Evolutionary conservation across 1,140 invertebrate species (phyloP), one percentile per base, ranked within the genome.

Genomic region (Drosophila tropicalis): DNA sequence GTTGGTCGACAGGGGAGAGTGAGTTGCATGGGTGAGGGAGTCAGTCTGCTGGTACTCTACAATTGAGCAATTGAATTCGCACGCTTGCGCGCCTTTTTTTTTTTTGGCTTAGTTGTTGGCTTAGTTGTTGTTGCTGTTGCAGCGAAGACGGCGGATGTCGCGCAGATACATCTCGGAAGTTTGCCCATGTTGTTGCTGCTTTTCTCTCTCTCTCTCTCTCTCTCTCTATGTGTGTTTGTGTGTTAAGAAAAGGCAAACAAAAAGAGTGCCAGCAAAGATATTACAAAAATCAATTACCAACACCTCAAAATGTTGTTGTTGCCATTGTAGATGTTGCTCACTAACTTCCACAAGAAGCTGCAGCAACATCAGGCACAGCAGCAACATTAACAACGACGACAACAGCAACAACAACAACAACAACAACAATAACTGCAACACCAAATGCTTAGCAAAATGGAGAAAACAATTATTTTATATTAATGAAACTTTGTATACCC

Each of bases 271-370:
- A 89, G 84, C 84, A 57, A 81, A 89, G 85, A 89, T 89, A 89
- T 89, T 89, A 89, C 84, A 89, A 89, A 89, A 89, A 89, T 89
- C 84, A 89, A 89, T 89, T 89, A 89, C 84, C 84, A 89, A 89
- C 84, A 89, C 84, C 80, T 89, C 84, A 84, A 89, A 87, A 90
- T 72, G 80, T 66, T 83, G 80, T 66, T 83, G 81, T 83, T 78
- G 80, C 79, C 73, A 61, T 66, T 69, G 69, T 65, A 44, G 62
- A 44, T 64, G 67, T 71, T 81, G 79, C 67, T 78, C 72, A 58
- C 70, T 67, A 64, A 32, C 58, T 40, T 17, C 44, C 36, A 36
- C 69, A 72, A 65, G 47, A 72, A 65, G 61, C 69, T 66, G 17
- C 69, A 74, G 29, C 61, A 63, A 40, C 54, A 60, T 34, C 76